Base-by-base conservation (phyloP, 2,113 vertebrate genomes). In the Brachyhypopomus gauderio region DNA sequence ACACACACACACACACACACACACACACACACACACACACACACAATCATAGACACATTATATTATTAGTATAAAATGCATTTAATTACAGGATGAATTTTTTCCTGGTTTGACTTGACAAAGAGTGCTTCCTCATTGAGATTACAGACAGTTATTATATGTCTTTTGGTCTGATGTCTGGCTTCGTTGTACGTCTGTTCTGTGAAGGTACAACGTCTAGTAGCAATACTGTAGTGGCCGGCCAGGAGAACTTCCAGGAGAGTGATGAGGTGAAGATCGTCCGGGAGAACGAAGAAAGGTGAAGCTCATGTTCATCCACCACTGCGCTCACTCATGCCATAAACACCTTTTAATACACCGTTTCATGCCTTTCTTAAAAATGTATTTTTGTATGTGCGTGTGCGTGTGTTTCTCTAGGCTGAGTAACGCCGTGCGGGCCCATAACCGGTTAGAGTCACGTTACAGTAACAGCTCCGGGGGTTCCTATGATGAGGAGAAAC, bases 401-500 rank as follows among this genome's bases (percentile, higher is more conserved):
- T 72, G 72, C 38, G 38, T 67, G 23, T 84, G 89, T 90, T 82
- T 72, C 23, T 73, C 56, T 89, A 96, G 95, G 91, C 93, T 95
- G 75, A 91, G 94, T 82, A 96, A 94, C n/a, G 91, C 96, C 81
- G 93, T 95, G 79, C 95, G 95, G 88, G 96, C 96, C 79, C 98
- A 99, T 86, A 97, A 96, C 38, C 95, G 97, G 34, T 93, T 99
- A 36, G 98, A 99, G 86, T 99, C 98, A n/a, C 95, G 97, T 83
- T 98, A 99, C 92, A 99, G 98, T 89, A 99, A 99, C 89, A 98
- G 98, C 87, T 99, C 98, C 0, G 97, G 98, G 89, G 97, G 98
- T 69, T 99, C 98, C 3, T 98, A 98, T 0, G 98, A 99, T 78
- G 98, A 99, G 67, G 98, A 99, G 84, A 99, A 98, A 92, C 95